These are phyloP conservation scores for Emmelina monodactyla DNA, from an alignment of 2,888 invertebrate genomes.

Conservation along the genomic window DNA sequence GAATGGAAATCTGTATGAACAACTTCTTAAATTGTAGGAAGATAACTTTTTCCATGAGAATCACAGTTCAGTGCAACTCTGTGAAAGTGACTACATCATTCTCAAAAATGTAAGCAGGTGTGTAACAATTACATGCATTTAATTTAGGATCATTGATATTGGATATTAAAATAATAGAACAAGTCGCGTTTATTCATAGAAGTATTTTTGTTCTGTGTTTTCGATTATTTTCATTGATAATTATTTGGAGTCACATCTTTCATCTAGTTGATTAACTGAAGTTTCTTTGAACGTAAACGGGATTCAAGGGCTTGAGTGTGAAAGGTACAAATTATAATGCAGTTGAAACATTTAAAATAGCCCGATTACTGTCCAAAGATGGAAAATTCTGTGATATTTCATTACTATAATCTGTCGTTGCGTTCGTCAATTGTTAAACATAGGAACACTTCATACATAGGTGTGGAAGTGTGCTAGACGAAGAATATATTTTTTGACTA, in stretches of 20 bases:
- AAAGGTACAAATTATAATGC: slow-evolving; percentile 50
- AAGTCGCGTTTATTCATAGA: slow-evolving; percentile 49
- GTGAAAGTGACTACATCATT: slow-evolving; percentile 37
- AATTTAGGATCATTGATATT: slow-evolving; percentile 50
- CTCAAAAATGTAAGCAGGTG: slow-evolving; percentile 40
- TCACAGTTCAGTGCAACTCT: slow-evolving; percentile 4
- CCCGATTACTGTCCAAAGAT: slow-evolving; percentile 67
- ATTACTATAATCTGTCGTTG: slow-evolving; percentile 62
- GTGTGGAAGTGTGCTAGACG: slow-evolving; percentile 50
- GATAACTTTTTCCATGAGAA: slow-evolving; percentile 1
- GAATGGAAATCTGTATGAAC: slow-evolving; percentile 57
- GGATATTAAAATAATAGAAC: slow-evolving; percentile 44
- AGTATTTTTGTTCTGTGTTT: slow-evolving; percentile 40
- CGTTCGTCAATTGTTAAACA: slow-evolving; percentile 66
- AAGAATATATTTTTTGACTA: slow-evolving; percentile 68
- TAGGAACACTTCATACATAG: slow-evolving; percentile 42
- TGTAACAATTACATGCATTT: slow-evolving; percentile 59
- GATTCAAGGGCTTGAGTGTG: slow-evolving; percentile 39
- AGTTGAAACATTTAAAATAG: slow-evolving; percentile 34
- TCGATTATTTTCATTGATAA: slow-evolving; percentile 46
- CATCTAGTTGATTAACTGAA: slow-evolving; percentile 47
- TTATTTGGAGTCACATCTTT: slow-evolving; percentile 50
- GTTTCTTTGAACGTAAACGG: slow-evolving; percentile 59
- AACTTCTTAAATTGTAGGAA: slow-evolving; percentile 25
- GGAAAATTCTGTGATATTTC: slow-evolving; percentile 66